A percentile compares a stretch with the other conserved stretches of the same genome.
Evolutionary conservation across 2,888 invertebrate species (phyloP).

Genomic region (Epinotia brunnichana): DNA sequence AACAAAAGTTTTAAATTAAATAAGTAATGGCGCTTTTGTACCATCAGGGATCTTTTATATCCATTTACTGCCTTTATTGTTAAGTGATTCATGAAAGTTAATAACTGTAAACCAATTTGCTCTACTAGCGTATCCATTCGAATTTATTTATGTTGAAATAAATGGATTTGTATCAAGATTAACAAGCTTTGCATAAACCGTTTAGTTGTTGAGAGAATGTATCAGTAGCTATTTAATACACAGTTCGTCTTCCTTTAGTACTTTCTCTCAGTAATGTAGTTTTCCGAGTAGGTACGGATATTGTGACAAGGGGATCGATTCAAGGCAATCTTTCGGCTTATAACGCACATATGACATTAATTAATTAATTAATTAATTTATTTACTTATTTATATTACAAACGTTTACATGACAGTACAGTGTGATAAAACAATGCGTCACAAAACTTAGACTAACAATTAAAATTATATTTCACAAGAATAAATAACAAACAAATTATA

Average conservation of each 20-base stretch:
- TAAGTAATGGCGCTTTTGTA: constrained; percentile 23
- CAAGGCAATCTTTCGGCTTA: no score
- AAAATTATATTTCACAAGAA: no score
- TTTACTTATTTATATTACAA: no score
- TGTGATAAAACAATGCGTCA: no score
- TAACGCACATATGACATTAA: no score
- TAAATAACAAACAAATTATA: no score
- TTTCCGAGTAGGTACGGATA: not conserved
- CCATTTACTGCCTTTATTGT: constrained; percentile 33
- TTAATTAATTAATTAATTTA: no score
- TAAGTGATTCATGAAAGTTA: constrained; percentile 38
- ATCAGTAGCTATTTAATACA: not conserved
- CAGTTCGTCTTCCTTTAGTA: not conserved
- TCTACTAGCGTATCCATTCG: constrained; percentile 18
- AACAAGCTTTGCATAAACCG: constrained; percentile 5
- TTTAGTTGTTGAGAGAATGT: not conserved
- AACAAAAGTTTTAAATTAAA: constrained; percentile 23
- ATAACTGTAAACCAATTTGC: constrained; percentile 39
- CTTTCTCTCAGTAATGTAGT: not conserved
- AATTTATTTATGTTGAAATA: constrained; percentile 9
- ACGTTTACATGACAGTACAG: no score
- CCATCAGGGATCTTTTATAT: constrained; percentile 20
- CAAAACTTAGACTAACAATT: no score
- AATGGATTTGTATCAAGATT: constrained; percentile 5
- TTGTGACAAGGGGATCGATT: not conserved